Base-by-base conservation (phyloP, 2,888 invertebrate species). In the Rhagonycha fulva region DNA sequence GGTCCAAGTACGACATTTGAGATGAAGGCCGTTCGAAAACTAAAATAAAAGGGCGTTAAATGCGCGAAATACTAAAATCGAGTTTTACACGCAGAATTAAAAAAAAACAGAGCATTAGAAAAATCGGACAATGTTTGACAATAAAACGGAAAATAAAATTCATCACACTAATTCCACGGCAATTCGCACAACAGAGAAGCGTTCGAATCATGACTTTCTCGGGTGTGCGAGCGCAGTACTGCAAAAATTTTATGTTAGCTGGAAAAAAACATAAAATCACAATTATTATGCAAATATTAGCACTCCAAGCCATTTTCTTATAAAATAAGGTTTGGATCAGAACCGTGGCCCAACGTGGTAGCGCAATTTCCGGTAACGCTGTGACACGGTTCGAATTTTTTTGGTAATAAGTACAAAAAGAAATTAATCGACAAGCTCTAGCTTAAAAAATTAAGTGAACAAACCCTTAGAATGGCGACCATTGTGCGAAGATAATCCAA, bases 1-100 rank as follows among this genome's bases (percentile, higher is more conserved):
- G 96, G 86, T 96, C 96, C 86, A 96, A 88, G 88, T 96, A 96
- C 80, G 96, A 96, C 93, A 96, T 94, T 88, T 96, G 96, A 32
- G 97, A 97, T 60, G 96, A 93, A 70, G 96, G 95, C 81, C 96
- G 92, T 86, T 96, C 96, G 89, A 96, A 88, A 89, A 96, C 96
- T 96, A 91, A 80, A 89, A 89, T 83, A 80, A 75, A 78, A 75
- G 76, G 78, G 47, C 7, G 23, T 69, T 14, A 69, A 69, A 47
- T n/a, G 10, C 9, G 9, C 12, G 12, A 32, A 32, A 26, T 30
- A n/a, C 26, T 0, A 30, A 14, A 69, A 19, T 19, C 12, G 5
- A 12, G 3, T 69, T 19, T n/a, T 47, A 47, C 47, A 47, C 47
- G n/a, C 47, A 47, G 2, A 47, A 47, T 47, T 47, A 47, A 47